Conservation (phyloP, 2,113 vertebrate species). For the Piprites chloris region DNA sequence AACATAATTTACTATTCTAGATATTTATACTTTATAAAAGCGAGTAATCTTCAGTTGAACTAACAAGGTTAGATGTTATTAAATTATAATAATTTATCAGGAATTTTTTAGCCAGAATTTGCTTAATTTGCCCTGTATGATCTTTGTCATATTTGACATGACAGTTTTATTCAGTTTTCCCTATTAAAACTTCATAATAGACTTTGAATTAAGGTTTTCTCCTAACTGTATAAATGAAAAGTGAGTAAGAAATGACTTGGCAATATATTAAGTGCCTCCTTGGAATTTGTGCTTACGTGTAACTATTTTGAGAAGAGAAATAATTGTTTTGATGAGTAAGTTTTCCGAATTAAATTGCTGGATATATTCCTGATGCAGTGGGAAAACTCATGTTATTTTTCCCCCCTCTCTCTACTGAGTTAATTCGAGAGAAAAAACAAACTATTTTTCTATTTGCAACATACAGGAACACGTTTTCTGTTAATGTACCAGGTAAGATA, state of each 20-base stretch:
- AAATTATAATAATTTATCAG: neutral
- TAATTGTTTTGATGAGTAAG: neutral
- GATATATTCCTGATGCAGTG: neutral
- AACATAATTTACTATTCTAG: neutral
- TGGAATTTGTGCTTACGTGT: neutral
- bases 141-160: neutral
- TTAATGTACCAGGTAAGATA: neutral
- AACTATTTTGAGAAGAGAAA: neutral
- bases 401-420: neutral
- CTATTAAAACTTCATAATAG: neutral
- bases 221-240: neutral
- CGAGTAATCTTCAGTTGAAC: neutral
- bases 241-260: neutral
- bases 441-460: neutral
- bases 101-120: neutral
- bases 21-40: neutral
- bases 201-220: neutral
- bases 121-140: neutral
- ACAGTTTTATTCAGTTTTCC: neutral
- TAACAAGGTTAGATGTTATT: neutral
- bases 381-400: neutral
- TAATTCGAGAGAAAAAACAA: neutral
- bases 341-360: neutral
- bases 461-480: neutral
- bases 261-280: neutral